Percentiles rank a stretch among this genome's conserved stretches.
phyloP scores from a whole-genome alignment of 2,888 invertebrate genomes.

The Kuschelorhynchus macadamiae region DNA sequence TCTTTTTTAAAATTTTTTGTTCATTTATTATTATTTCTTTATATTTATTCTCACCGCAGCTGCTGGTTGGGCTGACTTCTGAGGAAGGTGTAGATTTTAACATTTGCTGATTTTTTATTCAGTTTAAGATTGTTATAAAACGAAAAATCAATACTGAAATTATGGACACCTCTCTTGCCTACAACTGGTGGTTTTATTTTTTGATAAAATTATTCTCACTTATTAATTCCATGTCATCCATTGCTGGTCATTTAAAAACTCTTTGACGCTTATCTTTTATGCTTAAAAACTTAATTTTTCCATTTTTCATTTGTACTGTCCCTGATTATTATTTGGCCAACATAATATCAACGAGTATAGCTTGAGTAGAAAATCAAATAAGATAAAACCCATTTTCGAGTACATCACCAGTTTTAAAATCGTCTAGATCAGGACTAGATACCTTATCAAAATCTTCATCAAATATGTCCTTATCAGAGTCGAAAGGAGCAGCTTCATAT shows the following conservation, averaged over 20 bases:
- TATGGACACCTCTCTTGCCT: too few species aligned
- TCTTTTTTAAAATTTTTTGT: too few species aligned
- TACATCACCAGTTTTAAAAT: background rate
- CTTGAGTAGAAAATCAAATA: slow-evolving; percentile 6
- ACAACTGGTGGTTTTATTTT: too few species aligned
- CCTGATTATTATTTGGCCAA: slow-evolving; percentile 2
- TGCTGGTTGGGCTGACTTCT: too few species aligned
- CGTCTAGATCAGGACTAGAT: background rate
- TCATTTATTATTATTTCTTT: too few species aligned
- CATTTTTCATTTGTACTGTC: background rate
- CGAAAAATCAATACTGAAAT: too few species aligned
- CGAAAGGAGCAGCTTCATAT: background rate
- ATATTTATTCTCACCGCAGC: too few species aligned
- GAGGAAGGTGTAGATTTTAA: too few species aligned
- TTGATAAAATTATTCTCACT: too few species aligned
- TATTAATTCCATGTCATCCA: too few species aligned
- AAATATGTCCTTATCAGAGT: slow-evolving; percentile 8
- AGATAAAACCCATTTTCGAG: slow-evolving; percentile 1
- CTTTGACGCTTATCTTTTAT: slow-evolving; percentile 3
- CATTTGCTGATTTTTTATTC: too few species aligned
- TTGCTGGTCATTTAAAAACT: slow-evolving; percentile 7
- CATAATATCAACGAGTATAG: slow-evolving; percentile 6
- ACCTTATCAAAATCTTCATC: slow-evolving; percentile 6
- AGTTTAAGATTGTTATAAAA: too few species aligned
- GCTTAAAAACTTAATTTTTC: slow-evolving; percentile 6